These are phyloP conservation scores for Gortyna flavago DNA, from an alignment of 2,888 invertebrate genomes.

Conservation along the genomic window DNA sequence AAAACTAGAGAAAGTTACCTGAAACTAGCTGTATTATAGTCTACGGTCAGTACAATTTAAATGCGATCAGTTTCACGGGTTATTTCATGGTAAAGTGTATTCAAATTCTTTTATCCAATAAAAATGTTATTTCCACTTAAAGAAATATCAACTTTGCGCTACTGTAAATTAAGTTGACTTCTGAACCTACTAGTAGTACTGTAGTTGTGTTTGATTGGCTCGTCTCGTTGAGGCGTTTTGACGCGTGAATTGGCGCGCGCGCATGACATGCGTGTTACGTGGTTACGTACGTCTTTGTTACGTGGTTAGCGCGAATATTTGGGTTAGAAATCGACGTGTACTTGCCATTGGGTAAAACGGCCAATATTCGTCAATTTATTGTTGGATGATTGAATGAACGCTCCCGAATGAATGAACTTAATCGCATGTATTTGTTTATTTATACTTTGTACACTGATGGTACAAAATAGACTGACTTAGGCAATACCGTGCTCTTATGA, in stretches of 20 bases:
- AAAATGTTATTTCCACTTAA: not conserved
- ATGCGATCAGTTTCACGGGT: constrained; percentile 13
- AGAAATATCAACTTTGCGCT: not conserved
- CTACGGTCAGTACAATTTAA: not conserved
- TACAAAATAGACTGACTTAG: not conserved
- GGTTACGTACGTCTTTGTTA: constrained; percentile 41
- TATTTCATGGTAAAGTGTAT: not conserved
- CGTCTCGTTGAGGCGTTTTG: constrained; percentile 7
- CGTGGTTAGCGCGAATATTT: constrained; percentile 35
- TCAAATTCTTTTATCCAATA: not conserved
- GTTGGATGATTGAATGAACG: constrained; percentile 10
- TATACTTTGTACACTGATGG: not conserved
- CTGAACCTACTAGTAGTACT: too few species aligned
- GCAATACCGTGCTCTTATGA: not conserved
- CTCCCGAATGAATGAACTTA: not conserved
- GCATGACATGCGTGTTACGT: constrained; percentile 14
- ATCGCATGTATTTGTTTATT: not conserved
- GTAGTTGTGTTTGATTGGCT: constrained; percentile 22
- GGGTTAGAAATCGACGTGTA: constrained; percentile 6
- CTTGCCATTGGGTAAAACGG: not conserved
- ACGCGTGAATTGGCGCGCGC: constrained; percentile 45
- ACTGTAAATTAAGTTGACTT: not conserved
- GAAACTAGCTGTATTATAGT: not conserved
- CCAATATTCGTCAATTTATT: not conserved
- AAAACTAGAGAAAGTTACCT: not conserved